Evolutionary conservation across 2,797 vertebrate species (phyloP).

Genomic region (Lutjanus campechanus): DNA sequence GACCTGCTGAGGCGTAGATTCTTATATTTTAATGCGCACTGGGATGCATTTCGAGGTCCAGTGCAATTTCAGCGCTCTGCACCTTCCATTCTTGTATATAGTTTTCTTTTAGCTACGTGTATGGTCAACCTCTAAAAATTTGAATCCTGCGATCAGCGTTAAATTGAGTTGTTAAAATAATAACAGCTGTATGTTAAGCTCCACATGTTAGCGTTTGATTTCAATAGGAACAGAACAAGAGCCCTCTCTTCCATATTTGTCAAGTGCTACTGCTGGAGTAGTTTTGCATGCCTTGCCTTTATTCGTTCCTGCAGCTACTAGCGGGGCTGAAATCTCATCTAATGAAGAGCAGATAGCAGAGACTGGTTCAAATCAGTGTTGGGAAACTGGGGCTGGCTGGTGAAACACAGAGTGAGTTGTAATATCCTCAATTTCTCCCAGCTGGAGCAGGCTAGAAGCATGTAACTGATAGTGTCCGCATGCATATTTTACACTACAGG

Average conservation of each 20-base stretch:
- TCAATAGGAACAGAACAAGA: conserved; percentile 36
- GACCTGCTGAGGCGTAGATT: conserved; percentile 62
- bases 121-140: neutral
- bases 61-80: conserved; percentile 19
- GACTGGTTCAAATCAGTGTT: conserved; percentile 82
- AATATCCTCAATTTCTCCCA: conserved; percentile 80
- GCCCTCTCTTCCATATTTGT: conserved; percentile 26
- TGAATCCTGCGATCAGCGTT: conserved; percentile 9
- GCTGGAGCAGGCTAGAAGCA: conserved; percentile 72
- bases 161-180: conserved; percentile 16
- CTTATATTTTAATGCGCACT: conserved; percentile 44
- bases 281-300: conserved; percentile 39
- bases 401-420: conserved; percentile 80
- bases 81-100: conserved; percentile 20
- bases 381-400: conserved; percentile 78
- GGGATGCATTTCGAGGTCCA: conserved; percentile 36
- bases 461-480: conserved; percentile 82
- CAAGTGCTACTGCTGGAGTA: conserved; percentile 40
- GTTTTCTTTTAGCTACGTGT: neutral
- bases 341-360: conserved; percentile 74
- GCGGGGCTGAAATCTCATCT: conserved; percentile 67
- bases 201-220: conserved; percentile 30
- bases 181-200: conserved; percentile 9
- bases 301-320: conserved; percentile 56
- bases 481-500: conserved; percentile 82